Conservation (phyloP, 2,797 vertebrate genomes). For the Bovichtus variegatus region DNA sequence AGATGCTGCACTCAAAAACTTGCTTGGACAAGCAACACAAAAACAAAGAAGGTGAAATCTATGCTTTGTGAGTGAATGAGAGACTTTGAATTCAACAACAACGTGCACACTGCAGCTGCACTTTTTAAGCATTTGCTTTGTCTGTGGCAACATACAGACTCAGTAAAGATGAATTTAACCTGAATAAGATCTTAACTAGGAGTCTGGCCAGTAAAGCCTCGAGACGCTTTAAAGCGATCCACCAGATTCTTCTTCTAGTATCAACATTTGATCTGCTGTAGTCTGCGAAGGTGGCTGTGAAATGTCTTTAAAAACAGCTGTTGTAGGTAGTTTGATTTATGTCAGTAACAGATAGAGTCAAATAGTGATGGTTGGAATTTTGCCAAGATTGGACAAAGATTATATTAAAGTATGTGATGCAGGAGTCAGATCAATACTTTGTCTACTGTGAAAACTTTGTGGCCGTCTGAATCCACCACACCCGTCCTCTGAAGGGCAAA, state of each 20-base stretch:
- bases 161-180: background rate
- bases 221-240: background rate
- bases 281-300: background rate
- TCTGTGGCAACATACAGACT: background rate
- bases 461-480: too few relatives aligned
- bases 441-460: too few relatives aligned
- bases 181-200: slow-evolving; percentile 3
- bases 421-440: too few relatives aligned
- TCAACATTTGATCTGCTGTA: background rate
- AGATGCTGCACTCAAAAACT: background rate
- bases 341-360: too few relatives aligned
- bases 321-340: background rate
- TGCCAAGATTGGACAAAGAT: too few relatives aligned
- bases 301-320: background rate
- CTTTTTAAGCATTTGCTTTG: too few relatives aligned
- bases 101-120: background rate
- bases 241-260: background rate
- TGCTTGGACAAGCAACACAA: background rate
- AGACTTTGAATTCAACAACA: background rate
- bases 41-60: background rate
- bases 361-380: too few relatives aligned
- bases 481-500: too few relatives aligned
- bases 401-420: too few relatives aligned
- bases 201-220: background rate
- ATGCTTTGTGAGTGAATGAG: background rate